Base-by-base conservation (phyloP, 2,888 invertebrate genomes). In the Hemithea aestivaria region DNA sequence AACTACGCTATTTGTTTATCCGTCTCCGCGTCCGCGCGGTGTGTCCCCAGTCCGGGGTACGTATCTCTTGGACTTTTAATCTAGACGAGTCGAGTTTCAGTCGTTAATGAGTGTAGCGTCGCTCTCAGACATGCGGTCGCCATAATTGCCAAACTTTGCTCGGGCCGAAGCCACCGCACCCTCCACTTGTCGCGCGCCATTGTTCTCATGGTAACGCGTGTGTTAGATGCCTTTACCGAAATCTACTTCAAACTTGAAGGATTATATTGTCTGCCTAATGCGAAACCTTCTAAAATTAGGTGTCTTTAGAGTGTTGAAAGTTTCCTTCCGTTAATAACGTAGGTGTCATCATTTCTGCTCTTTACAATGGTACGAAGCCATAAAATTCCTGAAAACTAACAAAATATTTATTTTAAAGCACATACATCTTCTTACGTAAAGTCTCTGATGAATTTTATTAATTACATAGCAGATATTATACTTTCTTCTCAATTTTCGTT, bases 141-240 rank as follows among this genome's bases (percentile, higher is more conserved):
- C 82, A 73, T 87, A 87, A 87, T 87, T 87, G 83, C 83, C 84
- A 84, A 87, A 87, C 83, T 87, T 87, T 74, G 75, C 63, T 66
- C 65, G 70, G 69, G 62, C 69, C 72, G 67, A 59, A 67, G 66
- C 63, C 62, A 63, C 73, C 69, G 65, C 68, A 49, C 62, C 68
- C 73, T 53, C 64, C 66, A 67, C 75, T 78, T 78, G 80, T 79
- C 80, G 75, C 72, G 67, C 71, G 72, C 77, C 75, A 77, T 80
- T 81, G 81, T 79, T 81, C 79, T 68, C 71, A 72, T 74, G 73
- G 78, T 68, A 69, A 74, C 76, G 73, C 72, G 70, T 73, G 73
- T 66, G 71, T 72, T 70, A 60, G 64, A 72, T 73, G 71, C 66
- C 66, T 68, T 65, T 61, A 61, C 66, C 66, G 58, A 64, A 61